Conservation (phyloP, 1,140 invertebrate species). For the Trachelipus rathkii region DNA sequence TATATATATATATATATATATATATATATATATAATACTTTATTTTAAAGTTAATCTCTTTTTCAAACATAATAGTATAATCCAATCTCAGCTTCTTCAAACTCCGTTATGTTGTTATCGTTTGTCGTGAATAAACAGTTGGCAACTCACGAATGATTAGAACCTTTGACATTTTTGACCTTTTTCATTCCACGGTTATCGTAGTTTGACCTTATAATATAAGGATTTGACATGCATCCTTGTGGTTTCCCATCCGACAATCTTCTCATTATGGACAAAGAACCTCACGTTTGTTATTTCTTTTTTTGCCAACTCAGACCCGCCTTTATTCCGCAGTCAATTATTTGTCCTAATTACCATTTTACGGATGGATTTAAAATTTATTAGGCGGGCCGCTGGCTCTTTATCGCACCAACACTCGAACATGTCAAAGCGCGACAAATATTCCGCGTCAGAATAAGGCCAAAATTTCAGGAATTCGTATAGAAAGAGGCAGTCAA, state of each 20-base stretch:
- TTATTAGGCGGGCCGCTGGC: background rate
- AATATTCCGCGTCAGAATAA: background rate
- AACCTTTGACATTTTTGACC: background rate
- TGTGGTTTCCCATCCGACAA: background rate
- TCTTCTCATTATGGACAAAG: background rate
- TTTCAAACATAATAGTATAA: too few relatives aligned
- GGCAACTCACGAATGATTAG: too few relatives aligned
- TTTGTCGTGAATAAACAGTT: too few relatives aligned
- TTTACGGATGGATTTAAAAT: background rate
- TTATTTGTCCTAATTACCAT: constrained; percentile 1
- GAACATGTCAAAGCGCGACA: background rate
- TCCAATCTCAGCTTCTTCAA: too few relatives aligned
- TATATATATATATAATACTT: too few relatives aligned
- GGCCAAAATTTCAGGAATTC: background rate
- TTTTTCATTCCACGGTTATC: background rate
- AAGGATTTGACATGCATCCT: background rate
- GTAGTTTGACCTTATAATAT: background rate
- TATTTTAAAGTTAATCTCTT: too few relatives aligned
- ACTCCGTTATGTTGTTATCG: too few relatives aligned
- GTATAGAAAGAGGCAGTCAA: too few relatives aligned
- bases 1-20: too few relatives aligned
- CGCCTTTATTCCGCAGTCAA: background rate
- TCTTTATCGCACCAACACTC: background rate
- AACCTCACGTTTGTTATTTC: background rate
- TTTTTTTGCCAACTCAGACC: background rate